Evolutionary conservation across 2,888 invertebrate genomes (phyloP).

Genomic region (Scrobipalpa costella): DNA sequence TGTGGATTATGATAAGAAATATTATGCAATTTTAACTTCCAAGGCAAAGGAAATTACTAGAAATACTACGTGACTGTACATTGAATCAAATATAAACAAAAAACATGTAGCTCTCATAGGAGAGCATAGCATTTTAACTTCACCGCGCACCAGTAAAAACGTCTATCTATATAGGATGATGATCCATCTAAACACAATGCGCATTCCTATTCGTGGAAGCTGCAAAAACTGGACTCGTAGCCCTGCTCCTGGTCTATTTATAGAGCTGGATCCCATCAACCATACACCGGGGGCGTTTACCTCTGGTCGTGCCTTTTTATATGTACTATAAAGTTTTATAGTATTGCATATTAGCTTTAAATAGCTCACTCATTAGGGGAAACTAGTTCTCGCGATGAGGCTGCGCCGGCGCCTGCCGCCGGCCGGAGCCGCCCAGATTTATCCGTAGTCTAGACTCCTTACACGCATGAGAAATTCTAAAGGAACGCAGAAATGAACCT

Average conservation of each 20-base stretch:
- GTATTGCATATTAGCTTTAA: constrained; percentile 47
- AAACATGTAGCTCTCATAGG: neutral
- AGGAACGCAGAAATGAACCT: neutral
- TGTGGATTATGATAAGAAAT: constrained; percentile 3
- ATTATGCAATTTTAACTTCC: neutral
- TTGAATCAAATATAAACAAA: neutral
- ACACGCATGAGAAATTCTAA: neutral
- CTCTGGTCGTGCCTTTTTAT: constrained; percentile 47
- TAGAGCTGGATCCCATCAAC: constrained; percentile 42
- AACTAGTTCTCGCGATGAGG: constrained; percentile 30
- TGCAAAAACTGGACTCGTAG: constrained; percentile 46
- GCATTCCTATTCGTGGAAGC: constrained; percentile 33
- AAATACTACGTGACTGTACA: neutral
- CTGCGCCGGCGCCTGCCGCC: constrained; percentile 19
- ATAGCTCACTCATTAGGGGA: constrained; percentile 49
- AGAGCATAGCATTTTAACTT: neutral
- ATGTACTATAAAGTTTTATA: constrained; percentile 42
- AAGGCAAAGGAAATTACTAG: too few species aligned
- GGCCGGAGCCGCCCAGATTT: constrained; percentile 17
- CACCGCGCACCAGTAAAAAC: neutral
- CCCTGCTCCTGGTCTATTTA: constrained; percentile 47
- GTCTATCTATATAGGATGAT: neutral
- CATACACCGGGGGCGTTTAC: constrained; percentile 45
- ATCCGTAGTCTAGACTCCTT: constrained; percentile 19
- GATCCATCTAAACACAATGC: constrained; percentile 32